A percentile compares a stretch with the other conserved stretches of the same genome.
Evolutionary conservation across 2,888 invertebrate species (phyloP).

Genomic region (Leptopilina myrica): DNA sequence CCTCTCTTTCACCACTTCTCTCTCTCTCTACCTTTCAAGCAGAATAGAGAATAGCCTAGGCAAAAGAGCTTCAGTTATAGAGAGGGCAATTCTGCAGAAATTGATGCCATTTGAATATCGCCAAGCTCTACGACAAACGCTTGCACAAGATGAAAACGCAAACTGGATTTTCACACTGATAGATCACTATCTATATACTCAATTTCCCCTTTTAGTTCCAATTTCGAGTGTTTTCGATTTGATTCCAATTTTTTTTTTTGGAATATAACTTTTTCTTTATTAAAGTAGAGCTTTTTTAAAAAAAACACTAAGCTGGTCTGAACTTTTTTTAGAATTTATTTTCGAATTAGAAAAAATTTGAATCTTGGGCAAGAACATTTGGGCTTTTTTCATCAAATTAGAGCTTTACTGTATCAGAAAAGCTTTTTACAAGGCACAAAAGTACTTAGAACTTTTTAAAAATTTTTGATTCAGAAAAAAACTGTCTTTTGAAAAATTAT

Average conservation of each 20-base stretch:
- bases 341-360: too few relatives aligned
- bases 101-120: slow-evolving; percentile 75
- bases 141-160: slow-evolving; percentile 60
- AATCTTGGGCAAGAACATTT: too few relatives aligned
- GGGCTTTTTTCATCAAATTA: too few relatives aligned
- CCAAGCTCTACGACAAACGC: slow-evolving; percentile 58
- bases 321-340: too few relatives aligned
- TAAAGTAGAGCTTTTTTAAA: too few relatives aligned
- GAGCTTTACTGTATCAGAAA: too few relatives aligned
- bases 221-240: background rate
- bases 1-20: slow-evolving; percentile 47
- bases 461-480: too few relatives aligned
- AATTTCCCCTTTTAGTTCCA: slow-evolving; percentile 21
- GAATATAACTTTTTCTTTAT: too few relatives aligned
- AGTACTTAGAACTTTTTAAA: too few relatives aligned
- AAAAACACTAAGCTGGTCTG: too few relatives aligned
- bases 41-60: slow-evolving; percentile 18
- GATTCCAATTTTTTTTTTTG: background rate
- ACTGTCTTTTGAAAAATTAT: too few relatives aligned
- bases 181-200: slow-evolving; percentile 63
- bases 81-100: slow-evolving; percentile 71
- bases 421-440: too few relatives aligned
- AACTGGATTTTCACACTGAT: slow-evolving; percentile 60
- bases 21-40: slow-evolving; percentile 14
- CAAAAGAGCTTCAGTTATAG: slow-evolving; percentile 59